Base-by-base conservation (phyloP, 2,888 invertebrate genomes). In the Yponomeuta sedellus region DNA sequence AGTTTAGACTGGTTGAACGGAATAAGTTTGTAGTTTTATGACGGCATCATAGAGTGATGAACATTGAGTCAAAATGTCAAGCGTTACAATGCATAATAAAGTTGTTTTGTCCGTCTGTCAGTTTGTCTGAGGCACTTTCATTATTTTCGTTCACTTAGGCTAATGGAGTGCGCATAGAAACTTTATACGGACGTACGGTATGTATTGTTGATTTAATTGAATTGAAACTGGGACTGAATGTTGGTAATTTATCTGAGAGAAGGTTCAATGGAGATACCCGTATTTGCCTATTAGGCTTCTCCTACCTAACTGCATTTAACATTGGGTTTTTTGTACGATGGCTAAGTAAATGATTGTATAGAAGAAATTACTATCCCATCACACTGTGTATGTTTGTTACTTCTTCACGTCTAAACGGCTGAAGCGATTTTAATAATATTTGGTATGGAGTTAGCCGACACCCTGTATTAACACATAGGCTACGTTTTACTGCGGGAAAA, bases 171-270 rank as follows among this genome's bases (percentile, higher is more conserved):
- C 44, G 44, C 44, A 52, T 52, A 52, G 44, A 52, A 52, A 52
- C 44, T 52, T 52, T 52, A 52, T 52, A 52, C 44, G 16, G 44
- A 52, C 44, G 44, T 52, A 52, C 44, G 44, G 44, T 52, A 52
- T 52, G 44, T 52, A 52, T 52, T 52, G 44, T 52, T 52, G 44
- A 52, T 52, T 52, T 52, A 52, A 52, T 52, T 52, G 44, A 52
- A 52, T 52, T 52, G 44, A 52, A 52, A 52, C 44, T 52, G 44
- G 44, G 16, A 52, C 44, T 52, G 44, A 52, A 52, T 52, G 44
- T 52, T 52, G 44, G 44, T 52, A 52, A 52, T 52, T 52, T 52
- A 52, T 52, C 44, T 52, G 12, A 52, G 44, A 52, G 44, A 52
- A 52, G 44, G 44, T 12, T 52, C 44, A 52, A 52, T 52, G 44